These are phyloP conservation scores for Acridotheres tristis DNA, from an alignment of 2,797 vertebrate genomes.

Conservation along the genomic window DNA sequence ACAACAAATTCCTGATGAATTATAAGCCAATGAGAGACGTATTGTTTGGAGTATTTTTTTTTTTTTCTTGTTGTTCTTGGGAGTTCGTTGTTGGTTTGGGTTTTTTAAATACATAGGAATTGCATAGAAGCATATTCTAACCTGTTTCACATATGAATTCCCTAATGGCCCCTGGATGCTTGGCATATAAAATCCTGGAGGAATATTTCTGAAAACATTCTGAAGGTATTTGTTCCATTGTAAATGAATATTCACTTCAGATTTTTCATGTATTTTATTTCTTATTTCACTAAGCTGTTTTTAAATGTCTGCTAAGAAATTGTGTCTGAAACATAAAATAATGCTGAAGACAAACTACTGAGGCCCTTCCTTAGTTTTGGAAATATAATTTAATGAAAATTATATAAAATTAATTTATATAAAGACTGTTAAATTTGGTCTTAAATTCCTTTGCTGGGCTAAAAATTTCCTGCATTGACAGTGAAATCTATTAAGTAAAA, in stretches of 20 bases:
- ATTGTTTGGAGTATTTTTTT: not conserved
- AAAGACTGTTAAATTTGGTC: not conserved
- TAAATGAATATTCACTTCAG: not conserved
- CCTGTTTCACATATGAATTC: not conserved
- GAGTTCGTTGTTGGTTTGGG: rapidly evolving
- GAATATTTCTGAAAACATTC: not conserved
- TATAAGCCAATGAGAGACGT: not conserved
- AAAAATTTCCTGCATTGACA: not conserved
- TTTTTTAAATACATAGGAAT: not conserved
- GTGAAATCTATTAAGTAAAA: not conserved
- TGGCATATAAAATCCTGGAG: not conserved
- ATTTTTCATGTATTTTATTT: not conserved
- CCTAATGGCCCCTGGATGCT: not conserved
- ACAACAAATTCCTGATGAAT: not conserved
- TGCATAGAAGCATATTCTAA: not conserved
- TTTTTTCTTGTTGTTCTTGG: not conserved
- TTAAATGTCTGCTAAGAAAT: not conserved
- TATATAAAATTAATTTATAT: not conserved
- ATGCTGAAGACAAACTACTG: not conserved
- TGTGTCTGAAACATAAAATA: not conserved
- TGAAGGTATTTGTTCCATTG: not conserved
- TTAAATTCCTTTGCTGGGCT: not conserved
- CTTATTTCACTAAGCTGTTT: not conserved
- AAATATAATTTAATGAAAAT: not conserved
- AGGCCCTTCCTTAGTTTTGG: not conserved